A percentile compares a stretch with the other conserved stretches of the same genome.
Conservation (phyloP, 2,797 vertebrate species). For the Pempheris klunzingeri region DNA sequence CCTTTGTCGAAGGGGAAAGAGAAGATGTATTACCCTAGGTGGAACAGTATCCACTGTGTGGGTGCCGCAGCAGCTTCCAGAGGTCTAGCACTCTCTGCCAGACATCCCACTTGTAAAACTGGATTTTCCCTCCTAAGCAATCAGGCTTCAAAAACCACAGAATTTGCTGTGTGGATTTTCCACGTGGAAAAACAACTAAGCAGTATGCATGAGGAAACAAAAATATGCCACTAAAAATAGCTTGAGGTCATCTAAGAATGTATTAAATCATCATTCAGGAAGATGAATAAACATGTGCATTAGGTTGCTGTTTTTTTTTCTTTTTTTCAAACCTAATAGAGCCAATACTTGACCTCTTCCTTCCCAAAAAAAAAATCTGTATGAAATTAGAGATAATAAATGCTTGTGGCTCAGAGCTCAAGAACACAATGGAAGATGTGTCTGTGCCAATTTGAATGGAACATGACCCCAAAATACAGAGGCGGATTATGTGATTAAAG, state of each 20-base stretch:
- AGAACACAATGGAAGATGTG: constrained; percentile 10
- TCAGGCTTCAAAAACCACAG: constrained; percentile 53
- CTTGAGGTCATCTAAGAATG: constrained; percentile 51
- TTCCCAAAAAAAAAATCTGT: constrained; percentile 7
- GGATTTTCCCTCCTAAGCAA: constrained; percentile 56
- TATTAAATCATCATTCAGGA: constrained; percentile 36
- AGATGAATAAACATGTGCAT: constrained; percentile 36
- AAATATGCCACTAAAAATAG: constrained; percentile 58
- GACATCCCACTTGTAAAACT: constrained; percentile 63
- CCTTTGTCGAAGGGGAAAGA: constrained; percentile 56
- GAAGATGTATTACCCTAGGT: constrained; percentile 52
- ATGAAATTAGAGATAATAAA: constrained; percentile 23
- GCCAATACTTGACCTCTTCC: not conserved
- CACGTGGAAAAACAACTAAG: constrained; percentile 62
- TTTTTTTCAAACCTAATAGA: not conserved
- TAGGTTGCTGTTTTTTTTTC: not conserved
- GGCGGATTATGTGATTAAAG: constrained; percentile 18
- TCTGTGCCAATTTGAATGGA: constrained; percentile 16
- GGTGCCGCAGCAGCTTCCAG: constrained; percentile 36
- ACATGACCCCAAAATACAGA: constrained; percentile 31
- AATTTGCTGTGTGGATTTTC: constrained; percentile 66
- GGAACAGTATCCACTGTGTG: constrained; percentile 11
- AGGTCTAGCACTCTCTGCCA: constrained; percentile 34
- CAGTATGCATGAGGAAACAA: constrained; percentile 54
- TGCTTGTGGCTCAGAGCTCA: constrained; percentile 2